These are phyloP conservation scores for Syngnathoides biaculeatus DNA, from an alignment of 2,113 vertebrate genomes.

Conservation along the genomic window DNA sequence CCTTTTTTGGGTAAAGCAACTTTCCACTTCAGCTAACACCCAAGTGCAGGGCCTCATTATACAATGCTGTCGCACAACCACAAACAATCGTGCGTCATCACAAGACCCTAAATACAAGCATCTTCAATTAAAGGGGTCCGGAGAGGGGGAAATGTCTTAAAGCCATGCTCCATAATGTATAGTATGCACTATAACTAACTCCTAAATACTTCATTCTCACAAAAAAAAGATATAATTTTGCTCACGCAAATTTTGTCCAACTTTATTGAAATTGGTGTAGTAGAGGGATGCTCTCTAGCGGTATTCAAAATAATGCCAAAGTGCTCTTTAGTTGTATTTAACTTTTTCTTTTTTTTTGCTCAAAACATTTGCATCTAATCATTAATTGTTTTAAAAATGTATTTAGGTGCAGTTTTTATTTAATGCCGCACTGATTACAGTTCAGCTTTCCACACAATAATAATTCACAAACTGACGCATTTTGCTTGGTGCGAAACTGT, in stretches of 20 bases:
- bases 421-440: background rate
- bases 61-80: background rate
- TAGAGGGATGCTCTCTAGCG: no score
- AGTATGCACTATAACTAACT: background rate
- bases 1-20: background rate
- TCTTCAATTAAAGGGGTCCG: background rate
- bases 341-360: no score
- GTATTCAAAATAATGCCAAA: no score
- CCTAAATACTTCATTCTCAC: background rate
- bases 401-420: no score
- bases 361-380: no score
- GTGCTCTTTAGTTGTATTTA: no score
- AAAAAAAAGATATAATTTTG: background rate
- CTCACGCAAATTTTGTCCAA: background rate
- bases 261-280: no score
- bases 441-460: background rate
- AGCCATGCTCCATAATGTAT: background rate
- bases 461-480: background rate
- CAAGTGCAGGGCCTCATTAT: background rate
- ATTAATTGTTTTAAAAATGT: no score
- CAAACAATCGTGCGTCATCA: background rate
- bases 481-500: background rate
- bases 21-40: background rate
- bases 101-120: background rate
- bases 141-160: background rate